phyloP scores from a whole-genome alignment of 1,140 invertebrate species.

The Drosophila lini region DNA sequence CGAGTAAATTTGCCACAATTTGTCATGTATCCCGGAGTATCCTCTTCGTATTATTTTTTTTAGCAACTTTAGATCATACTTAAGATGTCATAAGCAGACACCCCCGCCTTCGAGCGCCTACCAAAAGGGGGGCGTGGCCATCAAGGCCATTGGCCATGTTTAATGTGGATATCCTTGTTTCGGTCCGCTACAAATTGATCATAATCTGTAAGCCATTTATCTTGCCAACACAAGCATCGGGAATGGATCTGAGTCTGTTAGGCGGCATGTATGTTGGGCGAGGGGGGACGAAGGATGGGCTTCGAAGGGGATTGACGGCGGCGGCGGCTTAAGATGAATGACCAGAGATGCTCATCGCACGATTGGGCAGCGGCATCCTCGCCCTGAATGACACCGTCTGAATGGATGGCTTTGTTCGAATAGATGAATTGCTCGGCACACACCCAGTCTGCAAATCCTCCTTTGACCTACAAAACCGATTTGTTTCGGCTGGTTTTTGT shows the following conservation, averaged over 20 bases:
- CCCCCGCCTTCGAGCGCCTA: constrained; percentile 27
- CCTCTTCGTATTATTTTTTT: constrained; percentile 24
- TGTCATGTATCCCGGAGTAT: constrained; percentile 48
- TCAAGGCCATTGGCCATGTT: constrained; percentile 52
- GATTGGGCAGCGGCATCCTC: constrained; percentile 64
- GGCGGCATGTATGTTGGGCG: neutral
- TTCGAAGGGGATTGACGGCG: constrained; percentile 14
- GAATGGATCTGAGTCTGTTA: constrained; percentile 42
- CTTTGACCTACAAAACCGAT: constrained; percentile 43
- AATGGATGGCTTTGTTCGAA: constrained; percentile 81
- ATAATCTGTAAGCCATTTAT: constrained; percentile 80
- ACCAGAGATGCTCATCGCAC: constrained; percentile 70
- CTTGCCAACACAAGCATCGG: constrained; percentile 49
- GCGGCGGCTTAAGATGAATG: constrained; percentile 71
- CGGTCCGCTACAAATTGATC: constrained; percentile 77
- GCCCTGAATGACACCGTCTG: constrained; percentile 69
- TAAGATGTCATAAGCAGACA: constrained; percentile 78
- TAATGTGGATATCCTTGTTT: constrained; percentile 41
- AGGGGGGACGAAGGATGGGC: neutral
- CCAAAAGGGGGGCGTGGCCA: constrained; percentile 56
- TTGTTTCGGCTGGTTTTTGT: constrained; percentile 30
- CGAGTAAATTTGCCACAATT: constrained; percentile 55
- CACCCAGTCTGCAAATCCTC: constrained; percentile 32
- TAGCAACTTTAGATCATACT: constrained; percentile 44
- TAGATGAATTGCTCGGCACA: constrained; percentile 75